Conservation (phyloP, 2,113 vertebrate genomes). For the Leptobrachium ailaonicum region DNA sequence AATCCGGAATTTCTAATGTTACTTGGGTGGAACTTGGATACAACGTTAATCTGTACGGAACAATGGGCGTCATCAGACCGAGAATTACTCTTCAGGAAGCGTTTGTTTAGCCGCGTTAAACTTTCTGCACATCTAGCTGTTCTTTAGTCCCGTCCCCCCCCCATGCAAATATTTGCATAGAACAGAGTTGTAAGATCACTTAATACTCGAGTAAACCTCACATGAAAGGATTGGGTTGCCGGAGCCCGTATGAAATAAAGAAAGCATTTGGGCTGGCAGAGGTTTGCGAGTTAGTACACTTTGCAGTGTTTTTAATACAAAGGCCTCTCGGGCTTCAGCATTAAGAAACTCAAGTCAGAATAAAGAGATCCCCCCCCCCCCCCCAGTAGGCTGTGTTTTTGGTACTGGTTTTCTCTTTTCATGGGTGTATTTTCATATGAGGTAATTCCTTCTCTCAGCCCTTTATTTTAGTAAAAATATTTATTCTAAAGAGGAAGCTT, state of each 20-base stretch:
- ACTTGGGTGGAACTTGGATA: slow-evolving; percentile 26
- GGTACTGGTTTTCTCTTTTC: not conserved
- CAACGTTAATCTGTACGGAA: slow-evolving; percentile 27
- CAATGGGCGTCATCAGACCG: slow-evolving; percentile 17
- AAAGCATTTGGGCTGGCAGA: slow-evolving; percentile 29
- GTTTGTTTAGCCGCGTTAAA: slow-evolving; percentile 27
- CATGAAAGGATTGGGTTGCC: slow-evolving; percentile 26
- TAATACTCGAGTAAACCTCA: slow-evolving; percentile 37
- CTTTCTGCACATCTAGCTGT: slow-evolving; percentile 7
- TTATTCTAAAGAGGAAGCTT: slow-evolving; percentile 33
- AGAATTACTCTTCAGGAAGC: slow-evolving; percentile 16
- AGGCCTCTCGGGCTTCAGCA: not conserved
- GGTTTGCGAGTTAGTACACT: slow-evolving; percentile 32
- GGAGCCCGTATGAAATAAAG: slow-evolving; percentile 17
- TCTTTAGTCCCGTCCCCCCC: slow-evolving; percentile 11
- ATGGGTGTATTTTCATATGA: slow-evolving; percentile 12
- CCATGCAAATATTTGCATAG: slow-evolving; percentile 43
- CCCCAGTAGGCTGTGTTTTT: slow-evolving; percentile 20
- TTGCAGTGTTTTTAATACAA: slow-evolving; percentile 33
- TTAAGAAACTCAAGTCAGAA: slow-evolving; percentile 28
- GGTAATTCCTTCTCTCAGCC: slow-evolving; percentile 14
- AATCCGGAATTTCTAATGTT: too few species aligned
- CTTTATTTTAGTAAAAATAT: slow-evolving; percentile 38
- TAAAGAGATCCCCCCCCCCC: slow-evolving; percentile 35
- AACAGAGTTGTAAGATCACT: slow-evolving; percentile 37